These are phyloP conservation scores for Camponotus vicinus DNA, from an alignment of 1,140 invertebrate species.

Conservation along the genomic window DNA sequence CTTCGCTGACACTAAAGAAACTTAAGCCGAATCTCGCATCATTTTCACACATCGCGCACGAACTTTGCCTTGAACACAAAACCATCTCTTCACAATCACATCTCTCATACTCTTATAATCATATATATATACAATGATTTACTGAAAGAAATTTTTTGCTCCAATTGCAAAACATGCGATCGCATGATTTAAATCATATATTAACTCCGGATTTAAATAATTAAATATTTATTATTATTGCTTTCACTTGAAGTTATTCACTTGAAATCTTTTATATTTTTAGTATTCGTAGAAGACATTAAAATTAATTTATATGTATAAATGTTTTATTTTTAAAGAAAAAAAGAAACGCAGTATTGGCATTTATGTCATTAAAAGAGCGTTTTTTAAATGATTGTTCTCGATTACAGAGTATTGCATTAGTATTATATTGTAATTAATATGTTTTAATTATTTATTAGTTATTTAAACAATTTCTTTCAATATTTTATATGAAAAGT, in stretches of 20 bases:
- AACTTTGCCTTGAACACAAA: constrained; percentile 11
- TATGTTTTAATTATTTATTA: constrained; percentile 6
- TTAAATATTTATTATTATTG: neutral
- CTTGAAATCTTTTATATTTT: neutral
- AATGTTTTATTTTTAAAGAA: neutral
- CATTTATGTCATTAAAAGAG: neutral
- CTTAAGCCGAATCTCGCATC: neutral
- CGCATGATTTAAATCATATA: neutral
- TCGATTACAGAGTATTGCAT: constrained; percentile 10
- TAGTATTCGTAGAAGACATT: neutral
- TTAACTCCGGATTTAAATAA: neutral
- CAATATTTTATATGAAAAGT: neutral
- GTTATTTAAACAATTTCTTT: constrained; percentile 19
- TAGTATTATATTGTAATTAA: constrained; percentile 24
- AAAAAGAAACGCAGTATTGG: neutral
- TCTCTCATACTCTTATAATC: neutral
- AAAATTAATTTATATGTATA: neutral
- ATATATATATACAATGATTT: constrained; percentile 16
- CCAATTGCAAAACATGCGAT: neutral
- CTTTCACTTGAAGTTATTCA: neutral
- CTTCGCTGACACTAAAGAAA: constrained; percentile 15
- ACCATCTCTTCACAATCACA: neutral
- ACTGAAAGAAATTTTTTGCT: neutral
- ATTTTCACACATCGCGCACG: neutral
- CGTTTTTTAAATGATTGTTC: neutral